phyloP scores from a whole-genome alignment of 2,113 vertebrate genomes.

The Urocitellus parryii region DNA sequence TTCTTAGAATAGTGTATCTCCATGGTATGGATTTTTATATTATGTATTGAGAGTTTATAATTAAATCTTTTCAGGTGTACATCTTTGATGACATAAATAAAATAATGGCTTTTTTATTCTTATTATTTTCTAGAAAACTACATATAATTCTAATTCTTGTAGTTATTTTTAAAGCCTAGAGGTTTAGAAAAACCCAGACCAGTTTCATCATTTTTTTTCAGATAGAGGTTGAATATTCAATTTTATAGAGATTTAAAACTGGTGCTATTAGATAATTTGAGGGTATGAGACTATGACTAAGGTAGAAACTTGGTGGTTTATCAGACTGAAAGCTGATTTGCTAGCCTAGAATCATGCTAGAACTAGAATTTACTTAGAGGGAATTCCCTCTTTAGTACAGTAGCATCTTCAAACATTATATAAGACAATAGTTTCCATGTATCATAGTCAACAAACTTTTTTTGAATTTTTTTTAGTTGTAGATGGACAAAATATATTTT shows the following conservation, averaged over 20 bases:
- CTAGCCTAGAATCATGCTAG: background rate
- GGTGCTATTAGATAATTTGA: slow-evolving; percentile 16
- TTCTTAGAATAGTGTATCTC: background rate
- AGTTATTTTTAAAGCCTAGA: slow-evolving; percentile 49
- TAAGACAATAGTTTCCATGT: slow-evolving; percentile 1
- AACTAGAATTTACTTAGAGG: slow-evolving; percentile 41
- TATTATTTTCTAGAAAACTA: background rate
- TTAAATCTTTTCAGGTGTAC: slow-evolving; percentile 34
- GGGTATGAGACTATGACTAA: background rate
- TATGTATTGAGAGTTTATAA: slow-evolving; percentile 41
- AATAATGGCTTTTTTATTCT: slow-evolving; percentile 18
- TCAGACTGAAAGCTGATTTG: slow-evolving; percentile 45
- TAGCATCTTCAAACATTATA: slow-evolving; percentile 48
- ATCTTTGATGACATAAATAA: slow-evolving; percentile 39
- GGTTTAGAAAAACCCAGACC: background rate
- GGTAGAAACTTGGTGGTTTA: slow-evolving; percentile 57
- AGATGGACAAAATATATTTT: too few relatives aligned
- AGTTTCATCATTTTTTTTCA: slow-evolving; percentile 52
- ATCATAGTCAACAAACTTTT: background rate
- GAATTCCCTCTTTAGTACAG: slow-evolving; percentile 38
- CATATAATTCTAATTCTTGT: slow-evolving; percentile 36
- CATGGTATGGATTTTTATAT: background rate
- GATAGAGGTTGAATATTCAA: background rate
- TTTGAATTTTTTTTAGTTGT: too few relatives aligned
- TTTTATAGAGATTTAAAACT: slow-evolving; percentile 48